Evolutionary conservation across 2,888 invertebrate genomes (phyloP), one percentile per base, ranked within the genome.

Genomic region (Volucella zonaria): DNA sequence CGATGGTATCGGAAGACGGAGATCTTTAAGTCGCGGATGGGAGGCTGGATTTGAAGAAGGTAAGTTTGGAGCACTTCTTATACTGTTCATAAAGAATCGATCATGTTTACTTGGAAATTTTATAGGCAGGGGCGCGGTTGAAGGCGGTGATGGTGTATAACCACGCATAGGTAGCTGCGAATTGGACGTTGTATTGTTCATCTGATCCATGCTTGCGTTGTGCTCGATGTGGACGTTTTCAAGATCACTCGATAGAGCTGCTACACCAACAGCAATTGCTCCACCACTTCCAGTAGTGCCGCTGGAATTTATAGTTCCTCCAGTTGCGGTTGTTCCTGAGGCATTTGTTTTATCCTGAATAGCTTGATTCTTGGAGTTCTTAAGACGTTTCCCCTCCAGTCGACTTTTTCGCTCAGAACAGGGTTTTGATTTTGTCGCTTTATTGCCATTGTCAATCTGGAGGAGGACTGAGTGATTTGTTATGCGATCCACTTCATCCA

Each of bases 81-180:
- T 96, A 89, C 96, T 96, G 90, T 95, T 95, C 95, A 95, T 95
- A 86, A 94, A 93, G 74, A 89, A 89, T 4, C 89, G 89, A 83
- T 95, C 95, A 80, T 92, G 92, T 88, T 96, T 95, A 75, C 93
- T 93, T 87, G 95, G 95, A 92, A 96, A 96, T 91, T 96, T 96
- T 82, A 95, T 94, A 2, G 96, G 96, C 87, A 96, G 92, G 23
- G 96, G 96, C 1, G 96, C 96, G 18, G 96, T 96, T 79, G 96
- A 96, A 75, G 96, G 96, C 61, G 96, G 96, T 52, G 96, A 96
- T 11, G 96, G 96, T 3, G 96, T 95, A 87, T 95, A 96, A 47
- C 95, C 95, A 42, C 96, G 93, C 61, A 94, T 91, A 1, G 95
- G 94, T 87, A 95, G 90, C 88, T 95, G 94, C 67, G 94, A 94